These are phyloP conservation scores for Labrus mixtus DNA, from an alignment of 2,113 vertebrate species.

Conservation along the genomic window DNA sequence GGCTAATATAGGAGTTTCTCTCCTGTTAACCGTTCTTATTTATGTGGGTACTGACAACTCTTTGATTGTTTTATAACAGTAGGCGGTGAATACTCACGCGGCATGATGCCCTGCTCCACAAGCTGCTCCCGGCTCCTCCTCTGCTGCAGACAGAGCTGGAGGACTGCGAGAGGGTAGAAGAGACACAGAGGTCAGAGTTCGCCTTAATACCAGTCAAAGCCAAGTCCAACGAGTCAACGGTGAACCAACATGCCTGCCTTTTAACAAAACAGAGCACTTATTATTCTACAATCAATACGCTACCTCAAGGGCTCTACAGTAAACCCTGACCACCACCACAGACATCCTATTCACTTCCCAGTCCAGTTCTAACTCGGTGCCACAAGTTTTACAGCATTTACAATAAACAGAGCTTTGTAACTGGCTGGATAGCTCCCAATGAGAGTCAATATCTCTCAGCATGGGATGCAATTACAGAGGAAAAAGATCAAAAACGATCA, in stretches of 20 bases:
- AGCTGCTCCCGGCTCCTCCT: slow-evolving; percentile 95
- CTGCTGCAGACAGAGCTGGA: slow-evolving; percentile 95
- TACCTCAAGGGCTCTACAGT: slow-evolving; percentile 16
- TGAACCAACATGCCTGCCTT: slow-evolving; percentile 50
- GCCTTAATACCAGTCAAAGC: slow-evolving; percentile 25
- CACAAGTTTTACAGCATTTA: slow-evolving; percentile 43
- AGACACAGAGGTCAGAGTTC: slow-evolving; percentile 62
- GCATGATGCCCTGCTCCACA: slow-evolving; percentile 98
- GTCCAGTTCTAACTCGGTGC: slow-evolving; percentile 47
- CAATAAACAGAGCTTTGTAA: slow-evolving; percentile 11
- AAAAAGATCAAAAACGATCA: slow-evolving; percentile 24
- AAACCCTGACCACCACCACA: slow-evolving; percentile 52
- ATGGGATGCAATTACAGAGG: slow-evolving; percentile 54
- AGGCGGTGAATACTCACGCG: slow-evolving; percentile 87
- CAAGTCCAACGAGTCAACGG: slow-evolving; percentile 38
- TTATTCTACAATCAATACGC: slow-evolving; percentile 51
- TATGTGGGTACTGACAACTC: not conserved
- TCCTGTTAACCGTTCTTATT: no score
- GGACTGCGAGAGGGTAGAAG: slow-evolving; percentile 84
- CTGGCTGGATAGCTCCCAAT: slow-evolving; percentile 15
- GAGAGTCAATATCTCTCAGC: slow-evolving; percentile 34
- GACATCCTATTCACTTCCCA: slow-evolving; percentile 73
- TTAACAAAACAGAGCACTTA: slow-evolving; percentile 53
- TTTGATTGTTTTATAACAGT: not conserved
- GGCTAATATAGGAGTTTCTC: no score